Evolutionary conservation across 2,888 invertebrate species (phyloP).

Genomic region (Lucinisca nassula): DNA sequence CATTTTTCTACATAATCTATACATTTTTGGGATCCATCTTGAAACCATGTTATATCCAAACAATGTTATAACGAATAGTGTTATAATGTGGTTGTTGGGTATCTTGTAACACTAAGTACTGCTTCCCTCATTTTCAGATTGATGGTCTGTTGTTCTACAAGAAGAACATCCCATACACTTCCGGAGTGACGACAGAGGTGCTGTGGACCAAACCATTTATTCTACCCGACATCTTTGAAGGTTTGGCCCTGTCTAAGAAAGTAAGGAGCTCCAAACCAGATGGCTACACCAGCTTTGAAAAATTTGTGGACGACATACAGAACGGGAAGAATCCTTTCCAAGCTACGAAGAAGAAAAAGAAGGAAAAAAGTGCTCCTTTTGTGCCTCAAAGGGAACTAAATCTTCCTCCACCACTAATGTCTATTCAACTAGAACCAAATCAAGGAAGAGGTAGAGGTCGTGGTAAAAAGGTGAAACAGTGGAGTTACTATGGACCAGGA

Average conservation of each 20-base stretch:
- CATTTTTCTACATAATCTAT: too few relatives aligned
- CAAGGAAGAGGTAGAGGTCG: not conserved
- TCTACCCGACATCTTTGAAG: constrained; percentile 91
- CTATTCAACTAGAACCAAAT: not conserved
- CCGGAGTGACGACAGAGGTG: constrained; percentile 94
- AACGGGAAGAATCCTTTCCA: constrained; percentile 37
- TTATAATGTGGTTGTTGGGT: too few relatives aligned
- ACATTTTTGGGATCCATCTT: too few relatives aligned
- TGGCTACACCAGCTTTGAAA: constrained; percentile 74
- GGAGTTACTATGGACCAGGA: constrained; percentile 48
- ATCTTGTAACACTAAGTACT: too few relatives aligned
- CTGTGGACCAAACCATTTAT: constrained; percentile 97
- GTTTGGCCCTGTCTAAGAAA: constrained; percentile 85
- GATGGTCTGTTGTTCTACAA: constrained; percentile 98
- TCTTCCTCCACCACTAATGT: constrained; percentile 33
- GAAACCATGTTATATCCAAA: too few relatives aligned
- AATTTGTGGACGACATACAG: constrained; percentile 71
- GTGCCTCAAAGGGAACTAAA: constrained; percentile 49
- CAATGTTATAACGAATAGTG: too few relatives aligned
- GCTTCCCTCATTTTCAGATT: too few relatives aligned
- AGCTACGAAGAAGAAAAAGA: constrained; percentile 48
- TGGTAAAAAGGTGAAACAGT: constrained; percentile 30
- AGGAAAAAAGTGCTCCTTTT: constrained; percentile 45
- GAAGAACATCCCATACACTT: constrained; percentile 92
- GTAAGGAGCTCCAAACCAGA: constrained; percentile 73